Percentiles rank a stretch among this genome's conserved stretches.
Conservation (phyloP, 2,888 invertebrate species). For the Drosophila hamatofila region DNA sequence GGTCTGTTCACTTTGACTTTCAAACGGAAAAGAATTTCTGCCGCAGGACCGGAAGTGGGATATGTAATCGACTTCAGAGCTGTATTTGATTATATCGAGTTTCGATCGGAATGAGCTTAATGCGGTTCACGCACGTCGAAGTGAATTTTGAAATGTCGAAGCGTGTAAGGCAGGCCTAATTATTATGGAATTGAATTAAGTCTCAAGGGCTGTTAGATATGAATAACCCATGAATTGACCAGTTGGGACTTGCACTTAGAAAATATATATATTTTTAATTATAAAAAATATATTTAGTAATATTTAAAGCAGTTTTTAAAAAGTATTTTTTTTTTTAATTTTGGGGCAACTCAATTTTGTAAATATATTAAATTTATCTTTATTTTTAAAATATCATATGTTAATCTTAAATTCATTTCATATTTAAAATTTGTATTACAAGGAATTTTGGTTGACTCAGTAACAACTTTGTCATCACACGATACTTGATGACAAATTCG, state of each 20-base stretch:
- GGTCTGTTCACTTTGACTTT: neutral
- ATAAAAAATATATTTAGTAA: neutral
- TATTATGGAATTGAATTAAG: neutral
- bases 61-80: conserved; percentile 2
- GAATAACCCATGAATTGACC: no score
- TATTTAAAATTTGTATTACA: neutral
- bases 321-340: neutral
- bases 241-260: no score
- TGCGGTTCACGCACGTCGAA: conserved; percentile 5
- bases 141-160: neutral
- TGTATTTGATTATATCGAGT: neutral
- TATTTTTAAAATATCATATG: neutral
- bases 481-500: neutral
- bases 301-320: neutral
- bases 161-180: neutral
- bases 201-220: no score
- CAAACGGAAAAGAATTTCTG: neutral
- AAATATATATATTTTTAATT: neutral
- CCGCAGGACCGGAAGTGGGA: neutral
- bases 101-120: neutral
- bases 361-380: neutral
- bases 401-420: neutral
- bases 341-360: no score
- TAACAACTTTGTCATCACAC: neutral
- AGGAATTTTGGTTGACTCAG: conserved; percentile 10